Conservation (phyloP, 2,888 invertebrate species). For the Agrotis exclamationis region DNA sequence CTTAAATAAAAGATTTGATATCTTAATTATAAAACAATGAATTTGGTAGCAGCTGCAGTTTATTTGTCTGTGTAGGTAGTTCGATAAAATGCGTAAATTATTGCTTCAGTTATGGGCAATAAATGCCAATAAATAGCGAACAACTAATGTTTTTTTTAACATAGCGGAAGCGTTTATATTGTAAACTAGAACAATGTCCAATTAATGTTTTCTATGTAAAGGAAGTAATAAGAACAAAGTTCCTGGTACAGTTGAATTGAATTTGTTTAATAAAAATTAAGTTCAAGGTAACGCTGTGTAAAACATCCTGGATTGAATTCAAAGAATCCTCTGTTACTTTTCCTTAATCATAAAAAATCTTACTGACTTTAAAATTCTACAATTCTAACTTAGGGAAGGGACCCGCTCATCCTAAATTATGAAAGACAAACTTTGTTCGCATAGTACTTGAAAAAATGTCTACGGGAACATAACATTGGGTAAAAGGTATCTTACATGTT, state of each 20-base stretch:
- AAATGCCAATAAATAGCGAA: constrained; percentile 10
- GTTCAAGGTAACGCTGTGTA: constrained; percentile 48
- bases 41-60: neutral
- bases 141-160: constrained; percentile 19
- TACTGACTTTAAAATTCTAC: neutral
- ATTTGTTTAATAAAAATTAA: constrained; percentile 63
- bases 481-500: too few species aligned
- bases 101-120: constrained; percentile 8
- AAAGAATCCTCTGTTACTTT: constrained; percentile 7
- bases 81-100: constrained; percentile 16
- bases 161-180: constrained; percentile 41
- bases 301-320: constrained; percentile 27
- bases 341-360: neutral
- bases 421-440: neutral
- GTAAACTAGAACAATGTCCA: constrained; percentile 50
- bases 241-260: constrained; percentile 61
- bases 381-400: neutral
- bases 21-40: neutral
- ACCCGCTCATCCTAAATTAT: neutral
- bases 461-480: too few species aligned
- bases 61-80: neutral
- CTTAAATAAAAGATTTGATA: neutral
- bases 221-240: constrained; percentile 57
- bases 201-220: constrained; percentile 60
- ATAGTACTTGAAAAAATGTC: too few species aligned